Conservation (phyloP, 2,113 vertebrate genomes). For the Hippocampus barbouri region DNA sequence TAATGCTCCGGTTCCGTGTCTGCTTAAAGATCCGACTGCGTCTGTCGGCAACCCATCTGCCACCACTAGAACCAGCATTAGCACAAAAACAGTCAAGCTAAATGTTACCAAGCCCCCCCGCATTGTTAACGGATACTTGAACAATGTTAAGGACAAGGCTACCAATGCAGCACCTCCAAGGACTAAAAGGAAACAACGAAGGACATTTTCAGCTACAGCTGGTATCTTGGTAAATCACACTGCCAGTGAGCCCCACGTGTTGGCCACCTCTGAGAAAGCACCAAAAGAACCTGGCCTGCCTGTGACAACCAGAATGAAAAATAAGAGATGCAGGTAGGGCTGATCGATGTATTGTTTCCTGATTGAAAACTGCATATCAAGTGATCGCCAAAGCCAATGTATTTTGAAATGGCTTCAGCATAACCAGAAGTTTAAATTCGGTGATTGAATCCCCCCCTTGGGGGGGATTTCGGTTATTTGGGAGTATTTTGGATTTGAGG, state of each 20-base stretch:
- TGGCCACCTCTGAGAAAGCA: neutral
- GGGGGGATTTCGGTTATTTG: no score
- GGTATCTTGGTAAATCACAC: neutral
- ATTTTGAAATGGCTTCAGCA: no score
- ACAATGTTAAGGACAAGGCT: conserved; percentile 8
- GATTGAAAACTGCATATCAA: no score
- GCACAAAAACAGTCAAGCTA: neutral
- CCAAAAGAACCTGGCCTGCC: neutral
- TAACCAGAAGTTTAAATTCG: no score
- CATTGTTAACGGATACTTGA: conserved; percentile 23
- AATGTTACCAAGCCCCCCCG: neutral
- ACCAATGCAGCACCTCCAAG: neutral
- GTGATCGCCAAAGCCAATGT: neutral
- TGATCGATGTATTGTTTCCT: neutral
- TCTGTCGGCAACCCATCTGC: neutral
- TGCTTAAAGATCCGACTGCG: conserved; percentile 15
- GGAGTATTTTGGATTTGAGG: no score
- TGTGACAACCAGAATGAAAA: conserved; percentile 1
- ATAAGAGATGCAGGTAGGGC: neutral
- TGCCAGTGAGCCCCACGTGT: neutral
- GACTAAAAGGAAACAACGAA: neutral
- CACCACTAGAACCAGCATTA: conserved; percentile 2
- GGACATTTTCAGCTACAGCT: neutral
- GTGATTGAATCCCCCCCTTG: no score
- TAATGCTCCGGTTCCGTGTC: neutral